A percentile compares a stretch with the other conserved stretches of the same genome.
Evolutionary conservation across 2,888 invertebrate species (phyloP).

Genomic region (Caenorhabditis auriculariae): DNA sequence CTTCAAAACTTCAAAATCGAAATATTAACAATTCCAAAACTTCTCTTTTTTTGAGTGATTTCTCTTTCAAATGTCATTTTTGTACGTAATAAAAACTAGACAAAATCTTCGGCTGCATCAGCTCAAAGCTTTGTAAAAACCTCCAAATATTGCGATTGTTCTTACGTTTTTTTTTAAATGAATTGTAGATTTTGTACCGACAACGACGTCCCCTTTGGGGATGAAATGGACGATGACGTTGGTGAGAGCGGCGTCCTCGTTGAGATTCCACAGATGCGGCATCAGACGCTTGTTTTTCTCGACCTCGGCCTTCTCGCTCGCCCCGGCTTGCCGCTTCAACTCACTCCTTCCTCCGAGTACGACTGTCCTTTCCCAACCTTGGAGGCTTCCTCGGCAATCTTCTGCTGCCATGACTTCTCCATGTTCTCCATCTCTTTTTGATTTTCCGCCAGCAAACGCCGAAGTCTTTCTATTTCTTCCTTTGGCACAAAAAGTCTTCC

Average conservation of each 20-base stretch:
- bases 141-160: background rate
- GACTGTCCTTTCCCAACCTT: too few species aligned
- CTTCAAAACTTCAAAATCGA: too few species aligned
- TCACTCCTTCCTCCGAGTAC: background rate
- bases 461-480: conserved; percentile 56
- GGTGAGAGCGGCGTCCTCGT: conserved; percentile 69
- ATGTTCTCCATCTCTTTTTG: conserved; percentile 68
- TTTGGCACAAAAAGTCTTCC: conserved; percentile 8
- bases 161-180: conserved; percentile 2
- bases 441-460: conserved; percentile 65
- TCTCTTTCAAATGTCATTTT: too few species aligned
- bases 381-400: conserved; percentile 56
- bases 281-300: conserved; percentile 46
- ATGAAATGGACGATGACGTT: conserved; percentile 69
- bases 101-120: too few species aligned
- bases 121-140: too few species aligned
- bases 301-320: conserved; percentile 35
- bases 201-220: conserved; percentile 63
- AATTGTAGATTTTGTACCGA: too few species aligned
- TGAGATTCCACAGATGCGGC: conserved; percentile 70
- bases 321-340: conserved; percentile 8
- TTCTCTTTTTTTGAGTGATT: too few species aligned
- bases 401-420: conserved; percentile 66
- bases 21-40: too few species aligned
- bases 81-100: too few species aligned